Evolutionary conservation across 2,797 vertebrate species (phyloP), one percentile per base, ranked within the genome.

Genomic region (Oreortyx pictus): DNA sequence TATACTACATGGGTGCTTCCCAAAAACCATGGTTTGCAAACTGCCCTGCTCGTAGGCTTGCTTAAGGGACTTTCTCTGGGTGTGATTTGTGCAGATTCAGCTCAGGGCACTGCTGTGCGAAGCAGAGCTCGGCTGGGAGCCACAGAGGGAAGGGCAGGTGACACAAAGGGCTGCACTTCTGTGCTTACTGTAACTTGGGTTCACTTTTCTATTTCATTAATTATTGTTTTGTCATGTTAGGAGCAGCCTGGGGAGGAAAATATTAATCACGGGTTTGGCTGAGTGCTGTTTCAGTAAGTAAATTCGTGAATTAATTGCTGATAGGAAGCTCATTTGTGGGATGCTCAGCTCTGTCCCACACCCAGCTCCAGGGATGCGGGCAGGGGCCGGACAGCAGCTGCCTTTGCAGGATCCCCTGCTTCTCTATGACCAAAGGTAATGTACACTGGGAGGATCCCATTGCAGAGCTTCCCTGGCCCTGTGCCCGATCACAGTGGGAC

Each of bases 271-370:
- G 43, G 93, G 82, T 50, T 83, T 93, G 86, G 66, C 95, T 93
- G 68, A 96, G 56, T 64, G 57, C 62, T 94, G 33, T 78, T 89
- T 89, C 95, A 95, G 87, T 92, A 86, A 97, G 91, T 88, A 95
- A 96, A 96, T 92, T 92, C 82, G 96, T 92, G 95, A 96, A 96
- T 93, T 91, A 86, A 96, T 92, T 95, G 88, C 87, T 67, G 91
- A 70, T 18, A 18, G 41, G 64, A 94, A 82, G 39, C 65, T 92
- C 82, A 25, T 49, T 66, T 79, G 90, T 56, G 68, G 76, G 72
- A 52, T 83, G 66, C 82, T 71, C 60, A 76, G 83, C 92, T 96
- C 50, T 25, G 84, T 90, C 90, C 82, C 20, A 0, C 13, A 6
- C 27, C 39, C 60, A 62, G 27, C 39, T 41, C 60, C 2, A 6